Evolutionary conservation across 1,140 invertebrate species (phyloP).

Genomic region (Drosophila insularis): DNA sequence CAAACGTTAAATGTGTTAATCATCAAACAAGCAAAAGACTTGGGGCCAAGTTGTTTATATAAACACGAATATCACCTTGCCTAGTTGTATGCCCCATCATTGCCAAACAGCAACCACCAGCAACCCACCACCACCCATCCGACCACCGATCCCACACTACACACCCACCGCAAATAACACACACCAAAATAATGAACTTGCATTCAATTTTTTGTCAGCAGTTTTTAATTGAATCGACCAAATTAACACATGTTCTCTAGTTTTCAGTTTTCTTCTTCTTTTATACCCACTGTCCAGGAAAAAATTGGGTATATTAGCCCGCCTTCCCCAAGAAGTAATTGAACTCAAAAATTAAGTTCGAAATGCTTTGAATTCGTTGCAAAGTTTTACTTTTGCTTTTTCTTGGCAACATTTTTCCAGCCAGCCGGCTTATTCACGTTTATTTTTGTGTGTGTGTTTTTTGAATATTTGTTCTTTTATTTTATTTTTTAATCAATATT

Average conservation of each 20-base stretch:
- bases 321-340: too few relatives aligned
- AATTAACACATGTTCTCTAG: not conserved
- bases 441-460: not conserved
- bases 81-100: not conserved
- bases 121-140: slow-evolving; percentile 15
- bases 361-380: not conserved
- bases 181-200: slow-evolving; percentile 34
- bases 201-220: slow-evolving; percentile 75
- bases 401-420: not conserved
- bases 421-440: not conserved
- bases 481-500: slow-evolving; percentile 5
- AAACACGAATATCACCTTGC: slow-evolving; percentile 27
- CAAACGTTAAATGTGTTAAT: slow-evolving; percentile 68
- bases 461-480: not conserved
- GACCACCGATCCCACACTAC: not conserved
- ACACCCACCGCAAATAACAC: slow-evolving; percentile 7
- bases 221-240: slow-evolving; percentile 17
- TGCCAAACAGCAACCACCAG: not conserved
- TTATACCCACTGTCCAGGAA: not conserved
- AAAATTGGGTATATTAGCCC: not conserved
- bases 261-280: too few relatives aligned
- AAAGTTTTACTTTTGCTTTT: not conserved
- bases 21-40: slow-evolving; percentile 43
- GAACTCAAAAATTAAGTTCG: too few relatives aligned
- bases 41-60: slow-evolving; percentile 36